Base-by-base conservation (phyloP, 2,888 invertebrate species). In the Sclerodermus sp. region DNA sequence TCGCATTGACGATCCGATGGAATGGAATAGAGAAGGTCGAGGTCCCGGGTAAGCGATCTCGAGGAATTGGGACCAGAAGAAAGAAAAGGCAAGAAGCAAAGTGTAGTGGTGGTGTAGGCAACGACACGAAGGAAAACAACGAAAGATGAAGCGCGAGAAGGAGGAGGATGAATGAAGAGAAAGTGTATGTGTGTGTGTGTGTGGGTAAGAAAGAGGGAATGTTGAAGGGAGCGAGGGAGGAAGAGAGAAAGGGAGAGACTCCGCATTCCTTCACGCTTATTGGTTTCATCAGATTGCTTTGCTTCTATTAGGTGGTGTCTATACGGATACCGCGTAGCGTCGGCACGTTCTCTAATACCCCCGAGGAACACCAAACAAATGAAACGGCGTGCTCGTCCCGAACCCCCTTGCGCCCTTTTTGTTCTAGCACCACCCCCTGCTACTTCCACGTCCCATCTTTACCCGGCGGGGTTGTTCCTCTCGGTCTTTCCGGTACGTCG, bases 271-370 rank as follows among this genome's bases (percentile, higher is more conserved):
- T 74, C 75, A 73, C 74, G 74, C 68, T 74, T 72, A 74, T 76
- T 75, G 74, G 72, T 76, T 76, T 71, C 73, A 74, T 75, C 73
- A 72, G 72, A 75, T 74, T 71, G 68, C 71, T 67, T 71, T 68
- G 67, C 67, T 74, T 70, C 71, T 71, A 72, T 73, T 70, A 73
- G 59, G 47, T 51, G 71, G 66, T 67, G 67, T 70, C 70, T 65
- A 65, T 62, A 65, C 66, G 61, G 64, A 67, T 70, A 69, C 68
- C 67, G 67, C 66, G 67, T 71, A 64, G 64, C 64, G 53, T 46
- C 62, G 63, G 70, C 71, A 70, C 71, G 72, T 73, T 67, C 65
- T 70, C 67, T 66, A 67, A 73, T 70, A 72, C 67, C 60, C 68
- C 57, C 53, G 53, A 65, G 68, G 68, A 71, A 71, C 69, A 67